phyloP scores from a whole-genome alignment of 2,888 invertebrate genomes.

The Nephrotoma flavescens region DNA sequence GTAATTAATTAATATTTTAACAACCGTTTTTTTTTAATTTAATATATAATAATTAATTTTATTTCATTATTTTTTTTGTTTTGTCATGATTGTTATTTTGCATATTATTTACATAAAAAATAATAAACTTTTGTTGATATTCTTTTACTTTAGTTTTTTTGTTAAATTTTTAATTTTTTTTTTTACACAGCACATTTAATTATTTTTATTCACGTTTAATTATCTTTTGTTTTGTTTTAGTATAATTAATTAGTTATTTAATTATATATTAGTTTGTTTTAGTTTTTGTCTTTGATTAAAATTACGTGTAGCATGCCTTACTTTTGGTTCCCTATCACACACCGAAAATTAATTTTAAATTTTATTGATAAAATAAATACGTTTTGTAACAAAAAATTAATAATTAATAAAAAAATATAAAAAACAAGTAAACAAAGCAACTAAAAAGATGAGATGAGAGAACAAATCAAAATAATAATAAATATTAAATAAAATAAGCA shows the following conservation, averaged over 20 bases:
- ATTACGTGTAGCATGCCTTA: slow-evolving; percentile 35
- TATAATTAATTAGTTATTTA: background rate
- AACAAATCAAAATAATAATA: background rate
- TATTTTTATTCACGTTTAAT: background rate
- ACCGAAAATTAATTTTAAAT: slow-evolving; percentile 21
- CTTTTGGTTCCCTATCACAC: slow-evolving; percentile 35
- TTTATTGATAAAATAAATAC: background rate
- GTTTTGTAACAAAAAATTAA: background rate
- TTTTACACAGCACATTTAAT: background rate
- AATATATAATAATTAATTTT: background rate
- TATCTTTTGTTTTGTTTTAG: background rate
- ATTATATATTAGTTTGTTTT: background rate
- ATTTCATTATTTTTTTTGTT: background rate
- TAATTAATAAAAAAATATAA: background rate
- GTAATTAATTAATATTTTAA: background rate
- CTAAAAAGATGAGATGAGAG: background rate
- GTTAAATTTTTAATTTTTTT: background rate
- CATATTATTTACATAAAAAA: background rate
- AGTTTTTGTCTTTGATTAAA: background rate
- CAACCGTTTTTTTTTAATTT: background rate
- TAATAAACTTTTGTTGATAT: background rate
- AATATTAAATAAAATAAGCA: background rate
- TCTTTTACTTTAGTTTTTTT: background rate
- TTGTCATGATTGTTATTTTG: background rate
- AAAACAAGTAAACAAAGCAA: background rate